A percentile compares a stretch with the other conserved stretches of the same genome.
phyloP scores from a whole-genome alignment of 2,888 invertebrate species.

The Limnephilus lunatus region DNA sequence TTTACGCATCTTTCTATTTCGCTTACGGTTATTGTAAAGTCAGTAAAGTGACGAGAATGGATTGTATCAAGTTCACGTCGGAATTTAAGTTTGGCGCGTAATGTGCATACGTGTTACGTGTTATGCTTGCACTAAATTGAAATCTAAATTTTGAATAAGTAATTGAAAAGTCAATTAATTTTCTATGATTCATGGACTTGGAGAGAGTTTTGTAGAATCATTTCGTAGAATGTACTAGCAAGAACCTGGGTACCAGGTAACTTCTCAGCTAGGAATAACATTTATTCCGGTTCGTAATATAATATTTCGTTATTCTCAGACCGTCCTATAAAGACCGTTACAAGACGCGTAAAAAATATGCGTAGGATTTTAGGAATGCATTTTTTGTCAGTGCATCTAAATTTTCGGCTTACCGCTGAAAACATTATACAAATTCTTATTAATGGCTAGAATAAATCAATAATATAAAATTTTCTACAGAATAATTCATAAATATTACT shows the following conservation, averaged over 20 bases:
- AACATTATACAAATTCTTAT: no score
- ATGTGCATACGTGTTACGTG: no score
- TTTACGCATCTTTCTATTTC: no score
- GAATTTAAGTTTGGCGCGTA: no score
- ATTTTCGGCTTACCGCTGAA: neutral
- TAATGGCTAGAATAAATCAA: no score
- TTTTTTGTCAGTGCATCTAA: neutral
- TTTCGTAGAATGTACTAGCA: neutral
- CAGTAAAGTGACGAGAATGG: no score
- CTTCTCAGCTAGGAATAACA: neutral
- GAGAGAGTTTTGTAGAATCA: neutral
- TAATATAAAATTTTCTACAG: no score
- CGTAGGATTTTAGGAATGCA: neutral
- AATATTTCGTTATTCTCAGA: neutral
- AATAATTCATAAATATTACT: no score
- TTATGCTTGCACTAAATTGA: neutral
- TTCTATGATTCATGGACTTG: neutral
- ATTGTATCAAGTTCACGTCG: no score
- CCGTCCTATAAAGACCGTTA: neutral
- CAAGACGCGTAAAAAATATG: neutral
- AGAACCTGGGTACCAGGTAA: neutral
- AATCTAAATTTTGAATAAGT: neutral
- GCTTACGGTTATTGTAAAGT: no score
- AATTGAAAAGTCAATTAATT: neutral
- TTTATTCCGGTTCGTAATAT: neutral